phyloP scores from a whole-genome alignment of 2,888 invertebrate species.

The Metalampra italica region DNA sequence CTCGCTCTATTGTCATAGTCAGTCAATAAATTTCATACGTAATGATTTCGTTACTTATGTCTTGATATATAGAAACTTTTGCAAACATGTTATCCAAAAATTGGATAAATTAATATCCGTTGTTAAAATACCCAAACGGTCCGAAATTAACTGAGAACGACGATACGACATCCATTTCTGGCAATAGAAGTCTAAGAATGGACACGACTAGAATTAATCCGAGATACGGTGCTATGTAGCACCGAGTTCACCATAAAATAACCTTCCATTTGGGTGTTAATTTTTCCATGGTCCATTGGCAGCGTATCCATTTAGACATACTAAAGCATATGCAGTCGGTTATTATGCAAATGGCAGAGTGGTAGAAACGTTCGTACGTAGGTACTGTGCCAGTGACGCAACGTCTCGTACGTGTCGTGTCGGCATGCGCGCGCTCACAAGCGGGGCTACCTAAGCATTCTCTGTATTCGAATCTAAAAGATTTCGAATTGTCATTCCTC shows the following conservation, averaged over 20 bases:
- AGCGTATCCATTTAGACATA: background rate
- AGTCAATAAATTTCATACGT: background rate
- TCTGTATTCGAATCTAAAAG: too few relatives aligned
- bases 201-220: too few relatives aligned
- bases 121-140: too few relatives aligned
- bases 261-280: too few relatives aligned
- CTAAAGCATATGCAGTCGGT: constrained; percentile 30
- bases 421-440: constrained; percentile 4
- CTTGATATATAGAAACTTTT: too few relatives aligned
- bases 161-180: too few relatives aligned
- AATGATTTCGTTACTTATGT: background rate
- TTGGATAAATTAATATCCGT: too few relatives aligned
- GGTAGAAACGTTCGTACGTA: constrained; percentile 16
- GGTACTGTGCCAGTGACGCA: constrained; percentile 17
- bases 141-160: background rate
- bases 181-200: too few relatives aligned
- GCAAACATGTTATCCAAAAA: too few relatives aligned
- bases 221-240: too few relatives aligned
- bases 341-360: constrained; percentile 37
- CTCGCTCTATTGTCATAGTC: constrained; percentile 5
- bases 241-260: too few relatives aligned
- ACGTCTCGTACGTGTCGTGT: constrained; percentile 10
- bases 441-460: background rate
- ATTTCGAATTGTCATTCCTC: too few relatives aligned
- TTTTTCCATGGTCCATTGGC: background rate